Evolutionary conservation across 2,113 vertebrate genomes (phyloP).

Genomic region (Typhlomys cinereus): DNA sequence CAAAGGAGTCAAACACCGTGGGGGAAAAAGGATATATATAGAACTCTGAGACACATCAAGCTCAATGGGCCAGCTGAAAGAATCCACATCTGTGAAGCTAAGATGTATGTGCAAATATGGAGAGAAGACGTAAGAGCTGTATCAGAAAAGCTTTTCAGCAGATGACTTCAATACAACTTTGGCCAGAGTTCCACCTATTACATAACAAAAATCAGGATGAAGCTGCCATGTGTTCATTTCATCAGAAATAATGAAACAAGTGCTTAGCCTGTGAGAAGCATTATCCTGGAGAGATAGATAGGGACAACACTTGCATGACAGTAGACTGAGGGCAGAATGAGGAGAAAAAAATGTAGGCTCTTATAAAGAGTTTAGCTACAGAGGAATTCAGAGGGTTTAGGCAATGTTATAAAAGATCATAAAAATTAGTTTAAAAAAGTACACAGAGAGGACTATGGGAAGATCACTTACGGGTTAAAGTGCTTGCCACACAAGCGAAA

Average conservation of each 20-base stretch:
- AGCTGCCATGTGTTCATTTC: background rate
- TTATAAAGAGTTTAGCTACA: background rate
- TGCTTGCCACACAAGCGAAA: no score
- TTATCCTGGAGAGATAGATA: background rate
- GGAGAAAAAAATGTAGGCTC: background rate
- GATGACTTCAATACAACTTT: background rate
- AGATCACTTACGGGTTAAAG: no score
- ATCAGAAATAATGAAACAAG: background rate
- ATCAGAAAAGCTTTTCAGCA: background rate
- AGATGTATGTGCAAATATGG: background rate
- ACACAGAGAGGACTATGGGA: background rate
- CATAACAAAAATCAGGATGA: constrained; percentile 18
- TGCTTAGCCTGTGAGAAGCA: background rate
- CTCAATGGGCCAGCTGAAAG: background rate
- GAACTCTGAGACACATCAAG: background rate
- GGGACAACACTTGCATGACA: background rate
- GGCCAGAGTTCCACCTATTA: background rate
- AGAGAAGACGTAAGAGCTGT: background rate
- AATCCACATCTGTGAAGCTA: background rate
- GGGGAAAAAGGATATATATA: background rate
- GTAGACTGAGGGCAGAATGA: background rate
- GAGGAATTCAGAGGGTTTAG: background rate
- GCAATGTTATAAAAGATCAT: background rate
- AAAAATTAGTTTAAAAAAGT: background rate
- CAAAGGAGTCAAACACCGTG: background rate